Percentiles rank a stretch among this genome's conserved stretches.
Evolutionary conservation across 2,113 vertebrate genomes (phyloP).

Genomic region (Toxotes chatareus): DNA sequence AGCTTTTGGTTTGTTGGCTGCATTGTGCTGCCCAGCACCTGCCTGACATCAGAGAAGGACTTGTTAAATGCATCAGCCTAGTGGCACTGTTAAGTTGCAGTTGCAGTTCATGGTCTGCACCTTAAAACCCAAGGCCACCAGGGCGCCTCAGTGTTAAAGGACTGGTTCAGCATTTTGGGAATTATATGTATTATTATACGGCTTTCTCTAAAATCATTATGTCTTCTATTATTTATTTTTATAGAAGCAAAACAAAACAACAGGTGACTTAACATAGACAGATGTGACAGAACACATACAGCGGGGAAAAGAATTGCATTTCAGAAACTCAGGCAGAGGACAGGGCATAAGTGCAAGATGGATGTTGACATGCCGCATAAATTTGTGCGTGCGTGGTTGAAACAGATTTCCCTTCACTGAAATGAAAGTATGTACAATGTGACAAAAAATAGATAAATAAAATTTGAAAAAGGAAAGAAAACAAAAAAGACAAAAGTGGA

Average conservation of each 20-base stretch:
- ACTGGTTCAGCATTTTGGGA: too few species aligned
- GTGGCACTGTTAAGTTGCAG: neutral
- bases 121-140: neutral
- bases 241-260: neutral
- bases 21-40: neutral
- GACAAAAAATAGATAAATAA: too few species aligned
- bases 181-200: too few species aligned
- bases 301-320: too few species aligned
- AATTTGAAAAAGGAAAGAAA: too few species aligned
- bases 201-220: neutral
- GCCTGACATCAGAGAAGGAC: neutral
- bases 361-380: too few species aligned
- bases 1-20: conserved; percentile 10
- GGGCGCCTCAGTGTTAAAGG: too few species aligned
- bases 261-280: neutral
- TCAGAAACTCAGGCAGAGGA: neutral
- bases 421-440: too few species aligned
- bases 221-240: neutral
- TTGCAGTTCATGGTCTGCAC: neutral
- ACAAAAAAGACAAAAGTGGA: too few species aligned
- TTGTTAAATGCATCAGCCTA: conserved; percentile 1
- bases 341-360: neutral
- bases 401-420: too few species aligned
- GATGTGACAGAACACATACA: neutral
- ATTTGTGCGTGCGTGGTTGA: too few species aligned